Evolutionary conservation across 2,113 vertebrate species (phyloP).

Genomic region (Gambusia affinis): DNA sequence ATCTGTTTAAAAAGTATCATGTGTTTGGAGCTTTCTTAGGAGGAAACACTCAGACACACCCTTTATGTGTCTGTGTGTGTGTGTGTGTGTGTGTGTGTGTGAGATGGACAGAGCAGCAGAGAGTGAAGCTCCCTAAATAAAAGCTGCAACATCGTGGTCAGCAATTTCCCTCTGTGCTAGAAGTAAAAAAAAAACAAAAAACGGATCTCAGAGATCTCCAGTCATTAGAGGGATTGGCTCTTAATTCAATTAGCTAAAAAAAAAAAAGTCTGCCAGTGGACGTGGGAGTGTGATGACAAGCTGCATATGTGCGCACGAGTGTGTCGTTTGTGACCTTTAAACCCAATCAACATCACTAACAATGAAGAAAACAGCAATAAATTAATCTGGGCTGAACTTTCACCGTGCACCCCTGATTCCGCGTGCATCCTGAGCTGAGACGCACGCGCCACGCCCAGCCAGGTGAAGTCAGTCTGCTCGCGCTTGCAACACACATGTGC

Average conservation of each 20-base stretch:
- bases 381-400: conserved; percentile 25
- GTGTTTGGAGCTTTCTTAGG: conserved; percentile 1
- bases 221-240: conserved; percentile 70
- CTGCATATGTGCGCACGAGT: conserved; percentile 19
- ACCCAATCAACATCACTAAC: conserved; percentile 62
- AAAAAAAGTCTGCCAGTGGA: conserved; percentile 14
- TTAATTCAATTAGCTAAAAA: conserved; percentile 57
- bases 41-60: conserved; percentile 45
- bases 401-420: not conserved
- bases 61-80: conserved; percentile 15
- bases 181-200: conserved; percentile 32
- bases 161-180: conserved; percentile 47
- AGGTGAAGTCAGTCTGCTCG: conserved; percentile 19
- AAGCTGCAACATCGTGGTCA: conserved; percentile 43
- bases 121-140: conserved; percentile 37
- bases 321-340: conserved; percentile 62
- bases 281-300: conserved; percentile 31
- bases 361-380: conserved; percentile 47
- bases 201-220: conserved; percentile 45
- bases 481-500: conserved; percentile 19
- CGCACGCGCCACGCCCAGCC: conserved; percentile 59
- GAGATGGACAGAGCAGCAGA: conserved; percentile 24
- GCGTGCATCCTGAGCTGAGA: conserved; percentile 7
- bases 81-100: conserved; percentile 21
- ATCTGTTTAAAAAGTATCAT: conserved; percentile 29